Base-by-base conservation (phyloP, 1,140 invertebrate species). In the Zaprionus gabonicus region DNA sequence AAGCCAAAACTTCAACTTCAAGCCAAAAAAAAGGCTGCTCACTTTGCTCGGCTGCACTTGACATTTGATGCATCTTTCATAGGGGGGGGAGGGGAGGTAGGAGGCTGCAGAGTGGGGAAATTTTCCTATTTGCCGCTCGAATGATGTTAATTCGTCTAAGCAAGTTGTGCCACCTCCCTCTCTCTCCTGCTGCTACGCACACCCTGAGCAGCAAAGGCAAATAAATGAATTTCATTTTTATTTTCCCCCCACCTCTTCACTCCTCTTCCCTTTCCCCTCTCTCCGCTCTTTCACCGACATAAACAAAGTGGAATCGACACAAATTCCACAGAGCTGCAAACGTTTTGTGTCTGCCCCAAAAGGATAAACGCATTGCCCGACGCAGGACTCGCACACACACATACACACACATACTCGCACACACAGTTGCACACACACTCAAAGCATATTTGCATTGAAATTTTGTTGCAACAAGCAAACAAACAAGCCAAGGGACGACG, bases 371-470 rank as follows among this genome's bases (percentile, higher is more conserved):
- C 78, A 80, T 78, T 73, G 51, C 66, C 65, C 44, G 51, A 73
- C 46, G 51, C 28, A 31, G 28, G 1, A 9, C 28, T 31, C 28
- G 28, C 70, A 73, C 75, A 57, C 60, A 44, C 63, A 62, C 60
- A 66, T 38, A 49, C 27, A 79, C 36, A 63, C 27, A 70, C 31
- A 62, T n/a, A 63, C 12, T 55, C 6, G n/a, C 25, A 63, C 44
- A 68, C 46, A 12, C 57, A 67, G 28, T 31, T 31, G 28, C 63
- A 31, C 51, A 70, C 75, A 73, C 70, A 68, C 70, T 70, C 76
- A 81, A 81, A 78, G 78, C 78, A 81, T 81, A 81, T 81, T 81
- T 81, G 78, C 76, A 81, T 81, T 81, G 70, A 81, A 81, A 81
- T 78, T 78, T 81, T 81, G 76, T 78, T 58, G 76, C 76, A 78